These are phyloP conservation scores for Cephalotes varians DNA, from an alignment of 2,888 invertebrate genomes.

Conservation along the genomic window DNA sequence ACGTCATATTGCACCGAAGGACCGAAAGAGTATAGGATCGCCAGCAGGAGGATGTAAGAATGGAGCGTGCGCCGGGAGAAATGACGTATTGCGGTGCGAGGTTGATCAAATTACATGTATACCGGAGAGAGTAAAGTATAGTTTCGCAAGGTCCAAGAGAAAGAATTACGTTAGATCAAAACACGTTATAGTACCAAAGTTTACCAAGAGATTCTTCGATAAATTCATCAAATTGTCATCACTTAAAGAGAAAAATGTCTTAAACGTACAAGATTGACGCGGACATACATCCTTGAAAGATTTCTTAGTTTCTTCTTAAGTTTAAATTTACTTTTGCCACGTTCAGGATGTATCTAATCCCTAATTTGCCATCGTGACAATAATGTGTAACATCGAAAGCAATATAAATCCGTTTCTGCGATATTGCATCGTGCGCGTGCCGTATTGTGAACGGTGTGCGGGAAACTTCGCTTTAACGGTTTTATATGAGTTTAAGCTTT, in stretches of 20 bases:
- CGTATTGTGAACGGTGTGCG: constrained; percentile 1
- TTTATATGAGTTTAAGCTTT: constrained; percentile 52
- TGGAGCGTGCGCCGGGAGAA: constrained; percentile 45
- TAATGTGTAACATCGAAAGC: constrained; percentile 20
- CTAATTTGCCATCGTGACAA: neutral
- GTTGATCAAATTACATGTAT: constrained; percentile 49
- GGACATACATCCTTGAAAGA: neutral
- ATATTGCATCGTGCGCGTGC: constrained; percentile 31
- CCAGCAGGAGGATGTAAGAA: constrained; percentile 13
- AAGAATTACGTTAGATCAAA: constrained; percentile 35
- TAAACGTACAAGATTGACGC: neutral
- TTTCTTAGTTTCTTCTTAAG: neutral
- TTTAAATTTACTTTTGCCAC: neutral
- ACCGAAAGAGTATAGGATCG: constrained; percentile 25
- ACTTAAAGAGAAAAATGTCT: neutral
- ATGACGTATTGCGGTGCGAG: constrained; percentile 50
- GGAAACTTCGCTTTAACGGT: constrained; percentile 43
- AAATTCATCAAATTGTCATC: constrained; percentile 10
- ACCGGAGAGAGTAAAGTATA: constrained; percentile 30
- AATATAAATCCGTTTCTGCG: constrained; percentile 30
- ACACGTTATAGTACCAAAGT: constrained; percentile 4
- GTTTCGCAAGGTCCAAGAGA: constrained; percentile 14
- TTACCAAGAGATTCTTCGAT: constrained; percentile 2
- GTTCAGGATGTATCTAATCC: neutral
- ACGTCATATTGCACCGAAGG: constrained; percentile 46